Percentiles rank a stretch among this genome's conserved stretches.
phyloP scores from a whole-genome alignment of 2,113 vertebrate species.

The Catharus minimus region DNA sequence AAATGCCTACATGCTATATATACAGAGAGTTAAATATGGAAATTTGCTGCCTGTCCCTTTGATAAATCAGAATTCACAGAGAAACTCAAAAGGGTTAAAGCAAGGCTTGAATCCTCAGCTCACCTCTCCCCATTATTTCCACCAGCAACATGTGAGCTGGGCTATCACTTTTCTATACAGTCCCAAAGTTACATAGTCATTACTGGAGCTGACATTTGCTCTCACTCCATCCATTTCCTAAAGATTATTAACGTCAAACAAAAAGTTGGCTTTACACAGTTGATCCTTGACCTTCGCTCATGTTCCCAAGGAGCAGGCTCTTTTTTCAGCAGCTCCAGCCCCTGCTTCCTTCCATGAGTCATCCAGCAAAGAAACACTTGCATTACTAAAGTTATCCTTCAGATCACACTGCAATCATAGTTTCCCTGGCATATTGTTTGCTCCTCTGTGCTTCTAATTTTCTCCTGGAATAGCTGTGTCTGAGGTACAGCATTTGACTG shows the following conservation, averaged over 20 bases:
- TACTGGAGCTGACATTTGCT: constrained; percentile 52
- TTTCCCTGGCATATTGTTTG: constrained; percentile 28
- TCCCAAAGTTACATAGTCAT: constrained; percentile 42
- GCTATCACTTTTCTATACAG: not conserved
- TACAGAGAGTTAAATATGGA: not conserved
- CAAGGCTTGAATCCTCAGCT: not conserved
- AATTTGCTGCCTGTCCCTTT: not conserved
- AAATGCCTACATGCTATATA: not conserved
- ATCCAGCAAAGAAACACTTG: constrained; percentile 48
- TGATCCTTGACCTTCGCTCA: constrained; percentile 42
- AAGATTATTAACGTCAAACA: constrained; percentile 61
- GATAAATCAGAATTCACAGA: not conserved
- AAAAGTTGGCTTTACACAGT: constrained; percentile 30
- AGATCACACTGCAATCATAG: not conserved
- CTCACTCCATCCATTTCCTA: constrained; percentile 53
- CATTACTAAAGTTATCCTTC: constrained; percentile 38
- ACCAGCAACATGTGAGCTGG: not conserved
- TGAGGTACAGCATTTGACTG: constrained; percentile 3
- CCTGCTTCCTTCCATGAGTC: constrained; percentile 44
- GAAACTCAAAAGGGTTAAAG: not conserved
- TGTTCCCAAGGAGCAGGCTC: constrained; percentile 31
- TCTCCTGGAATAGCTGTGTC: constrained; percentile 26
- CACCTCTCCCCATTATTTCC: constrained; percentile 19
- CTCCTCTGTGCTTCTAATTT: constrained; percentile 37
- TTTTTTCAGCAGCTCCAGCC: constrained; percentile 9